Base-by-base conservation (phyloP, 2,888 invertebrate genomes). In the Heteropelma amictum region DNA sequence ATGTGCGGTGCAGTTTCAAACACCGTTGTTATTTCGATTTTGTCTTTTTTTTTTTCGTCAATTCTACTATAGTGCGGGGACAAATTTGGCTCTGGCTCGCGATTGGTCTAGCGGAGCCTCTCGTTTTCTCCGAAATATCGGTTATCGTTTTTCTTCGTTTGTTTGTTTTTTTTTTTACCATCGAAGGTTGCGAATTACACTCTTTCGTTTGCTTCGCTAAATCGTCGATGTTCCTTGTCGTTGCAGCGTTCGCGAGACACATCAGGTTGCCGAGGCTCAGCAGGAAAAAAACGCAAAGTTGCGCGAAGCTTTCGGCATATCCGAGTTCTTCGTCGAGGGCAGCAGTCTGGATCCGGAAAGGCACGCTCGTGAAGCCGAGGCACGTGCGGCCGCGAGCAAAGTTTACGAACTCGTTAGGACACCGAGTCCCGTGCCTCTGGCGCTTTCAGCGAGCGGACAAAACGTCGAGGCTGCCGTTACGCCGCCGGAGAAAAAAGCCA, bases 201-300 rank as follows among this genome's bases (percentile, higher is more conserved):
- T n/a, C n/a, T n/a, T n/a, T n/a, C n/a, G n/a, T n/a, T 8, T 5
- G 19, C 10, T 19, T 4, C 1, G 10, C 7, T 7, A 2, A 6
- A 30, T 51, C 26, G 21, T n/a, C 1, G 42, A 58, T 12, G 21
- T 49, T 38, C 4, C 38, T 17, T 21, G 5, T 12, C 12, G 14
- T 89, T 89, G 8, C 91, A 97, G 97, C 90, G 97, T 97, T 76
- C 96, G 96, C 76, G 98, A 98, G 88, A 98, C 97, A 51, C 98
- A 99, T 91, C 97, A 98, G 89, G 94, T 97, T 79, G 98, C 98
- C 0, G 97, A 97, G 89, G 98, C 98, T 21, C 98, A 98, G 89
- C 96, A 96, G 86, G 96, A 97, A 90, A 98, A 98, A 90, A 98
- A 98, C 92, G 96, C 96, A 1, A 94, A 95, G 68, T 91, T 98